A percentile compares a stretch with the other conserved stretches of the same genome.
Evolutionary conservation across 1,140 invertebrate genomes (phyloP).

Genomic region (Mamestra configurata): DNA sequence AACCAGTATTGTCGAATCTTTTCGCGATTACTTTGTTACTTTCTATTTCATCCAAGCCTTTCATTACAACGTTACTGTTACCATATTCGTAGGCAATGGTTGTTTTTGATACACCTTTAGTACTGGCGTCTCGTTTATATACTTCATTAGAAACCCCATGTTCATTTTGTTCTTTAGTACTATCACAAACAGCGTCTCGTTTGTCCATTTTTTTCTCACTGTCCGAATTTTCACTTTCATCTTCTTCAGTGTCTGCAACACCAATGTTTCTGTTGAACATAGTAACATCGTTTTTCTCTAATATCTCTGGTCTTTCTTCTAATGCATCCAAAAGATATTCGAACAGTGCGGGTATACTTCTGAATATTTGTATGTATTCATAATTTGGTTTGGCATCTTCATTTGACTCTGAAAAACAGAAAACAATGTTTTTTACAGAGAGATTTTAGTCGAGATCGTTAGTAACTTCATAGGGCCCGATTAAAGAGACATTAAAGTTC

Average conservation of each 20-base stretch:
- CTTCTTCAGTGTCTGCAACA: not conserved
- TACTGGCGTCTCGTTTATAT: not conserved
- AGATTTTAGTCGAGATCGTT: too few species aligned
- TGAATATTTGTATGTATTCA: conserved; percentile 64
- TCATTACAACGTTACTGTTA: conserved; percentile 36
- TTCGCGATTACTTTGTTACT: not conserved
- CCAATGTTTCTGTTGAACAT: conserved; percentile 53
- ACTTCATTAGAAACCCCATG: not conserved
- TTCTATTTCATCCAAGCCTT: conserved; percentile 18
- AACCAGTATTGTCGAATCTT: not conserved
- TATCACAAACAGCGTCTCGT: not conserved
- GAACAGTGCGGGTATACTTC: conserved; percentile 63
- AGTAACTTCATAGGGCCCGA: too few species aligned
- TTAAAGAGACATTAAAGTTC: too few species aligned
- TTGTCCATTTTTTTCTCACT: not conserved
- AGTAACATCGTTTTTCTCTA: conserved; percentile 64
- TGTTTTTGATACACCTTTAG: not conserved
- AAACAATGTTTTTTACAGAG: too few species aligned
- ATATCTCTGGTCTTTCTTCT: conserved; percentile 64
- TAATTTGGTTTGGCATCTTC: conserved; percentile 24
- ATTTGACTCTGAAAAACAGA: conserved; percentile 21
- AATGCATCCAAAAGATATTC: conserved; percentile 64
- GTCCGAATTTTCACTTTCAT: conserved; percentile 20
- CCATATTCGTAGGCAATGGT: conserved; percentile 27
- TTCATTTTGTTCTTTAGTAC: not conserved